Base-by-base conservation (phyloP, 2,888 invertebrate species). In the Eumerus sabulonum region DNA sequence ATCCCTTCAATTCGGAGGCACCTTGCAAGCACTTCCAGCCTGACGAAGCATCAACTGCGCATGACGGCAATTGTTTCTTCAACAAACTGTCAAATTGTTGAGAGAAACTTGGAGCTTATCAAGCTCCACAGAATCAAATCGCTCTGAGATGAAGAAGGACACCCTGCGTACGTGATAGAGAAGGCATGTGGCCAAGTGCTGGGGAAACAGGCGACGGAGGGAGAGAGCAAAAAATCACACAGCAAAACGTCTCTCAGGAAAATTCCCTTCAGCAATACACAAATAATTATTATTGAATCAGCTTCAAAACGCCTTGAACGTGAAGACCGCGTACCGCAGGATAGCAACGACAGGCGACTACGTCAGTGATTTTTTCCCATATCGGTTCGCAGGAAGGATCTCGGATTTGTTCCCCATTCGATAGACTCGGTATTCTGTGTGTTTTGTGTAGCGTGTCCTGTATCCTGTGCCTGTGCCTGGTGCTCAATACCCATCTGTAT, bases 271-370 rank as follows among this genome's bases (percentile, higher is more conserved):
- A 77, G 77, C 77, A 62, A 72, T 77, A 77, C 79, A 79, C 79
- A 68, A 79, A 73, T 74, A 70, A 79, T 74, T 79, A 79, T 74
- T 79, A 79, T 79, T 79, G 70, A 79, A 79, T 79, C 79, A 79
- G 79, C 79, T 45, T 74, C 79, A 74, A 79, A 79, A 79, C 79
- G 73, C 79, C 79, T 79, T 74, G 68, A 79, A 79, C 79, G 79
- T 79, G 68, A 70, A 64, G 51, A 59, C 62, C 57, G 73, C 66
- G 54, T 70, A 67, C 67, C 77, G 73, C 79, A 79, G 59, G 64
- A 45, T 27, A 27, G 27, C 27, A 59, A 16, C 56, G 57, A 35
- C 35, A 56, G 38, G 38, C 42, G 51, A 57, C 56, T 36, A 62
- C 66, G 56, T 70, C 47, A 54, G 44, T 64, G 63, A 57, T 14